Percentiles rank a stretch among this genome's conserved stretches.
Evolutionary conservation across 2,888 invertebrate species (phyloP).

Genomic region (Dasysyrphus tricinctus): DNA sequence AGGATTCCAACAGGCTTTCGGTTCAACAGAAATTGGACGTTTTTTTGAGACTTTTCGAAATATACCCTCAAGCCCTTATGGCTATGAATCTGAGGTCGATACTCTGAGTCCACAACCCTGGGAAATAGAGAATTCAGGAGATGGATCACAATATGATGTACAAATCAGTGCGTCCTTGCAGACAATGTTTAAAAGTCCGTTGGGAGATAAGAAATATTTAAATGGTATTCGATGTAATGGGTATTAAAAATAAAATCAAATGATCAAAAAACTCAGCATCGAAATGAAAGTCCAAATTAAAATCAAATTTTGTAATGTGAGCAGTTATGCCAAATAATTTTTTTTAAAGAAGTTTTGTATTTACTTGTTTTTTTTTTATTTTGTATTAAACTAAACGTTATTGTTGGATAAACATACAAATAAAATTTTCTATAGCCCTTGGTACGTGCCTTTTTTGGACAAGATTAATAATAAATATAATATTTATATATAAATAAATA

Average conservation of each 20-base stretch:
- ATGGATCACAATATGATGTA: constrained; percentile 78
- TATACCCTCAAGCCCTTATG: constrained; percentile 79
- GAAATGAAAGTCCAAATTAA: constrained; percentile 16
- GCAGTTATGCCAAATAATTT: constrained; percentile 58
- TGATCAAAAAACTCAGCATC: not conserved
- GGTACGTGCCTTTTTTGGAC: constrained; percentile 44
- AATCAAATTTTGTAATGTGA: constrained; percentile 47
- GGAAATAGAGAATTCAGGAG: constrained; percentile 77
- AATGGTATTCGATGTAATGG: constrained; percentile 78
- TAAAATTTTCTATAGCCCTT: constrained; percentile 5
- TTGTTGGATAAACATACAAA: constrained; percentile 18
- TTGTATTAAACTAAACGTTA: not conserved
- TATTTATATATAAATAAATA: constrained; percentile 23
- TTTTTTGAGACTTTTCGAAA: constrained; percentile 88
- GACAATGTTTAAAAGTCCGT: constrained; percentile 76
- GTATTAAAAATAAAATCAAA: constrained; percentile 68
- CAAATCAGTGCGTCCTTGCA: constrained; percentile 77
- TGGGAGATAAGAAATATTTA: constrained; percentile 74
- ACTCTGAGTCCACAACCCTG: constrained; percentile 77
- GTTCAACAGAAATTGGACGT: constrained; percentile 93
- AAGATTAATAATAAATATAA: constrained; percentile 14
- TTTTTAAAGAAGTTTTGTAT: constrained; percentile 13
- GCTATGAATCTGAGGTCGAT: constrained; percentile 77
- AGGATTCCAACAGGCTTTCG: constrained; percentile 93
- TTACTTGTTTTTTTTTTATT: constrained; percentile 7